Conservation (phyloP, 2,888 invertebrate genomes). For the Perithous albicinctus region DNA sequence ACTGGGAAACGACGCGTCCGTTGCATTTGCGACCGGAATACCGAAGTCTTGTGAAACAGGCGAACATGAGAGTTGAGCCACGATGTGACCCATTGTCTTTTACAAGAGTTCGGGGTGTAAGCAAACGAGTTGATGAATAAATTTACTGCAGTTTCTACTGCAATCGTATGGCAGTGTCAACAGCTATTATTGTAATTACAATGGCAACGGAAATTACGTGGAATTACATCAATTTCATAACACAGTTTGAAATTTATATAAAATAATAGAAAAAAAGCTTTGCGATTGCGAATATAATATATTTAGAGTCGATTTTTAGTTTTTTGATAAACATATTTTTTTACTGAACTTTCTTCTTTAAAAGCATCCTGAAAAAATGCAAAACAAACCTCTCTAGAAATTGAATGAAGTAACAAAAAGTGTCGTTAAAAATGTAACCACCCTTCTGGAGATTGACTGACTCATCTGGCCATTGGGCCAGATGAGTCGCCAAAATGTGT, state of each 20-base stretch:
- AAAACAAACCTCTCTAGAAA: too few relatives aligned
- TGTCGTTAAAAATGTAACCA: too few relatives aligned
- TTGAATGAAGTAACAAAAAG: too few relatives aligned
- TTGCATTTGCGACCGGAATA: slow-evolving; percentile 64
- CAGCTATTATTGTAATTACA: slow-evolving; percentile 6
- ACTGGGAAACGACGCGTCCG: slow-evolving; percentile 58
- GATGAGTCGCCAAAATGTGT: too few relatives aligned
- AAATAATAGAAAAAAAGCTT: neutral
- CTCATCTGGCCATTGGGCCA: too few relatives aligned
- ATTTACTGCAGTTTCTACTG: slow-evolving; percentile 41
- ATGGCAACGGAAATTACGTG: slow-evolving; percentile 27
- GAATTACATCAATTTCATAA: too few relatives aligned
- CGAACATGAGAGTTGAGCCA: slow-evolving; percentile 14
- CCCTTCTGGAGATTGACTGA: too few relatives aligned
- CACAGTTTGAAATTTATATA: neutral
- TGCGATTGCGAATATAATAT: neutral
- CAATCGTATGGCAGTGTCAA: slow-evolving; percentile 3
- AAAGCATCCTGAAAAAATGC: too few relatives aligned
- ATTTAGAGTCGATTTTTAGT: neutral
- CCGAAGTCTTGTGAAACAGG: slow-evolving; percentile 64
- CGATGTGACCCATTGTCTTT: slow-evolving; percentile 62
- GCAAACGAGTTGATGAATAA: slow-evolving; percentile 50
- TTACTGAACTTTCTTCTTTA: too few relatives aligned
- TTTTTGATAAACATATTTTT: too few relatives aligned
- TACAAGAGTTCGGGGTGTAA: slow-evolving; percentile 12